Percentiles rank a stretch among this genome's conserved stretches.
Evolutionary conservation across 2,888 invertebrate genomes (phyloP).

Genomic region (Cerastoderma edule): DNA sequence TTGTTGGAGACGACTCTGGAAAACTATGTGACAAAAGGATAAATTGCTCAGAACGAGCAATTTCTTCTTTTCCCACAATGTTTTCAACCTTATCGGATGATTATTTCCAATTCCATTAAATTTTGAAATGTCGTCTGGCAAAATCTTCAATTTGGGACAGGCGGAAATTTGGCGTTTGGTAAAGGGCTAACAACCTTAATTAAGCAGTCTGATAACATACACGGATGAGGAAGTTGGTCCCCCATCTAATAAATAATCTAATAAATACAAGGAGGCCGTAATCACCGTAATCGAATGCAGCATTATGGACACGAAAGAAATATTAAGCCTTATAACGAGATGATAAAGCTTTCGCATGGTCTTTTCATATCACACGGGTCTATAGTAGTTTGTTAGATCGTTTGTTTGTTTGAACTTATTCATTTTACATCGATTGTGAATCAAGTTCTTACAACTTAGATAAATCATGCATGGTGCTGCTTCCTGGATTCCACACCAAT

Average conservation of each 20-base stretch:
- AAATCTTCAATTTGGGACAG: neutral
- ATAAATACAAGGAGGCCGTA: neutral
- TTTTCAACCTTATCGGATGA: neutral
- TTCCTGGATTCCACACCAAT: too few relatives aligned
- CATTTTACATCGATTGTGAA: too few relatives aligned
- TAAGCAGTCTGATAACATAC: neutral
- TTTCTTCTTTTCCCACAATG: constrained; percentile 2
- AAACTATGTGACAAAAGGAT: neutral
- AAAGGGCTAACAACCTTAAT: neutral
- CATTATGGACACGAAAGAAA: too few relatives aligned
- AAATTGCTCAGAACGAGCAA: neutral
- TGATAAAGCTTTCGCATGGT: too few relatives aligned
- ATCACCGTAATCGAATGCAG: too few relatives aligned
- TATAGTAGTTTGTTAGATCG: too few relatives aligned
- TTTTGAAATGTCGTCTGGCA: neutral
- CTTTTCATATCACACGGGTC: too few relatives aligned
- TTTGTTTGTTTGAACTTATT: too few relatives aligned
- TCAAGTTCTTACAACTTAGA: too few relatives aligned
- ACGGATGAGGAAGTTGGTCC: neutral
- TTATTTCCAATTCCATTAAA: neutral
- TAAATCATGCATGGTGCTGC: too few relatives aligned
- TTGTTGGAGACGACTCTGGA: neutral
- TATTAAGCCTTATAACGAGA: too few relatives aligned
- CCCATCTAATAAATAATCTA: neutral
- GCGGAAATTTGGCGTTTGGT: neutral